Base-by-base conservation (phyloP, 2,888 invertebrate species). In the Hirtodrosophila cameraria region DNA sequence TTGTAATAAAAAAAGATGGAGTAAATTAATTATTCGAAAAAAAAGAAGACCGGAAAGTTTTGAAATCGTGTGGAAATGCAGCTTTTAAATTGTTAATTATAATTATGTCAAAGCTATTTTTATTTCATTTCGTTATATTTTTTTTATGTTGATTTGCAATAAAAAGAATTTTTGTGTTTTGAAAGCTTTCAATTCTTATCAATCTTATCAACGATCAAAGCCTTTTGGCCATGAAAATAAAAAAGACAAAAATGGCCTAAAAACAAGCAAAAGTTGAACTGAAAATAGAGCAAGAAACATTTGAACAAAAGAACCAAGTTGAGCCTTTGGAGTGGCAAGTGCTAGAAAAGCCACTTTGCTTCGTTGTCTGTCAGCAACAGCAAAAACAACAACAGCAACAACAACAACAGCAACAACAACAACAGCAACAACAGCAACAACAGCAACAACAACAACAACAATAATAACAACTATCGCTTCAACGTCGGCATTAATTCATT, bases 181-280 rank as follows among this genome's bases (percentile, higher is more conserved):
- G 8, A 54, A 45, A 18, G 20, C 50, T 35, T 64, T 58, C 27
- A 39, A 61, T 61, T 74, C n/a, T n/a, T n/a, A n/a, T n/a, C n/a
- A n/a, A 75, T 81, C 78, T 77, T 77, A 75, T 75, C 78, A 60
- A 12, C 13, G 9, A 9, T 28, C 30, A 54, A 73, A 77, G 48
- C 52, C 35, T 38, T 52, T 45, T 18, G 55, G 43, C 57, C 45
- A 41, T 25, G 55, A 16, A 35, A 61, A n/a, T n/a, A n/a, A n/a
- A n/a, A n/a, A n/a, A n/a, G n/a, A n/a, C n/a, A n/a, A n/a, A n/a
- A n/a, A 66, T 54, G 12, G n/a, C 27, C 38, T 7, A 31, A 18
- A 41, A 6, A 46, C 7, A 52, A 38, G 36, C 20, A 13, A 39
- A 53, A 33, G n/a, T n/a, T n/a, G n/a, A 42, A 41, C n/a, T 20